Base-by-base conservation (phyloP, 1,140 invertebrate species). In the Formica exsecta region DNA sequence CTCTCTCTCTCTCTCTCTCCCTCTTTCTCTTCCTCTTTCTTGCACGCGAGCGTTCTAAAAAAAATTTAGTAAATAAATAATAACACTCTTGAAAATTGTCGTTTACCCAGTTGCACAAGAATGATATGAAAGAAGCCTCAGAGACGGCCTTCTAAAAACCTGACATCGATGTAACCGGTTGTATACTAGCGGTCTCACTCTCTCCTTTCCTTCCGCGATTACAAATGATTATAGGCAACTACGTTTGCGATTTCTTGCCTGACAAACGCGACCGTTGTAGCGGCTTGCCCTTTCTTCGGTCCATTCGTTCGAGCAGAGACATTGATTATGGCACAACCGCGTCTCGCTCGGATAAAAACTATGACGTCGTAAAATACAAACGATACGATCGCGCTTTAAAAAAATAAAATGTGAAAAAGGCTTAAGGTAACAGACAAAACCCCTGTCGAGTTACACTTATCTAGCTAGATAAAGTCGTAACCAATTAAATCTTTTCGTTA, bases 201-300 rank as follows among this genome's bases (percentile, higher is more conserved):
- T 80, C 77, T 41, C 48, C 44, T 74, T 85, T 86, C 71, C 70
- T 62, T 62, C 81, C 68, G 66, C 74, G 74, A 86, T 88, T 88
- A 89, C 25, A 74, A 68, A 75, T 64, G 87, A 88, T 89, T 88
- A 88, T 59, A 85, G 73, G 25, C 74, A 59, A 68, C 54, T 51
- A 3, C 16, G 57, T 74, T 80, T 54, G 13, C 61, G 81, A 89
- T 88, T 88, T 85, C 81, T 73, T 74, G 22, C 54, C 68, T 29
- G 87, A 70, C 68, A 70, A 89, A 86, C 41, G 74, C 44, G 74
- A 44, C 66, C 65, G 66, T 51, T 9, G 7, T 11, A 32, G 13
- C 59, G 44, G 32, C 16, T 32, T 48, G n/a, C 64, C 44, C 64
- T 89, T 75, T 88, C 44, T 25, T 88, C 61, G 59, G 44, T 84